A percentile compares a stretch with the other conserved stretches of the same genome.
Conservation (phyloP, 53 echinoderm and acorn worm species). For the Actinopyga echinites region DNA sequence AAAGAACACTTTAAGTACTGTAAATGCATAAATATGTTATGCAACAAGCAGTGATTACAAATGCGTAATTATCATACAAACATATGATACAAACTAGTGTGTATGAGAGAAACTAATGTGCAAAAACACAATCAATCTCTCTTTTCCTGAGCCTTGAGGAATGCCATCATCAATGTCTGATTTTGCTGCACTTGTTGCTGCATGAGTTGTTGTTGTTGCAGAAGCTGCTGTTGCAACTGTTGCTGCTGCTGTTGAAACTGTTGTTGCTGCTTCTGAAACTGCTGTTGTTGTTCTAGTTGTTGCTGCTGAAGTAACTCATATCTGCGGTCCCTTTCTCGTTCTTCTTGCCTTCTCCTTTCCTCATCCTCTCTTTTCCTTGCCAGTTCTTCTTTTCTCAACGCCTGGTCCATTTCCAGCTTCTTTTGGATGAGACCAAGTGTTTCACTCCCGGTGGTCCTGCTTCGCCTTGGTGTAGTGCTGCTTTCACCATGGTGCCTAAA, state of each 20-base stretch:
- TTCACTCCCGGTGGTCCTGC: conserved; percentile 45
- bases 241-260: conserved; percentile 47
- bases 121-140: neutral
- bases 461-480: conserved; percentile 27
- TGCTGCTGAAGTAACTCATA: conserved; percentile 41
- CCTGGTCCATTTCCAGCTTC: conserved; percentile 44
- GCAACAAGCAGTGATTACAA: too few relatives aligned
- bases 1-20: neutral
- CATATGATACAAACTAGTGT: too few relatives aligned
- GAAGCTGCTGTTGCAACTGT: conserved; percentile 23
- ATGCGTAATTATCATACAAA: too few relatives aligned
- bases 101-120: too few relatives aligned
- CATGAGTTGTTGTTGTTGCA: conserved; percentile 11
- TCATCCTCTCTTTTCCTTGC: conserved; percentile 19
- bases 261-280: neutral
- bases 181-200: conserved; percentile 22
- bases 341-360: conserved; percentile 27
- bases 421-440: conserved; percentile 28
- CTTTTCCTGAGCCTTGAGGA: conserved; percentile 38
- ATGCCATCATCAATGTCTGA: conserved; percentile 8
- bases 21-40: conserved; percentile 5
- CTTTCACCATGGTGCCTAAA: conserved; percentile 48
- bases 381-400: conserved; percentile 8
- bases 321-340: conserved; percentile 47
- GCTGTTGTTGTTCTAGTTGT: conserved; percentile 2